Base-by-base conservation (phyloP, 2,888 invertebrate species). In the Eucriotettix oculatus region DNA sequence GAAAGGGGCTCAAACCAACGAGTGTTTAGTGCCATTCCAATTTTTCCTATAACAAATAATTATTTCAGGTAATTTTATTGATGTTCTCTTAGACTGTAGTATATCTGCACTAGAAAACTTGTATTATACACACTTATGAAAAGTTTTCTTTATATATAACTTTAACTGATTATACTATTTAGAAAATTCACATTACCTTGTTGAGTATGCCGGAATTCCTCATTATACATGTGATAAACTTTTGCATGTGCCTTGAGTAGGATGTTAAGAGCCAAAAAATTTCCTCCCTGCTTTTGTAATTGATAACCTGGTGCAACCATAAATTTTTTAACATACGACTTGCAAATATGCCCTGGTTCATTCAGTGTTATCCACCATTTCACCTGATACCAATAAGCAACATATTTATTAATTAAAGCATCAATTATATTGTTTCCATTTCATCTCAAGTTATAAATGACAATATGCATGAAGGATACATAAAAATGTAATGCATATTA, bases 291-390 rank as follows among this genome's bases (percentile, higher is more conserved):
- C 14, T 42, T 14, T 14, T n/a, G 10, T 16, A 55, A 9, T n/a
- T 42, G n/a, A 14, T 40, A 40, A 12, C 55, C 29, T 14, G 55
- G 55, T 11, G 55, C 55, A n/a, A 55, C 29, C 11, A 55, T 12
- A 41, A 55, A n/a, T 10, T 11, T 12, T 29, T 16, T 12, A n/a
- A 41, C 2, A 41, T 55, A 55, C 9, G 55, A 55, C 40, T 16
- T 55, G 14, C 14, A 11, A 12, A 42, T 42, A 12, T 55, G 55
- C 41, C 41, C 41, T 55, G 64, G 64, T 54, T 64, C 64, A 54
- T 64, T 64, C n/a, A 64, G 56, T n/a, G 64, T 64, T 58, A 62
- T 62, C 64, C 64, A 62, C 61, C 60, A 62, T 61, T 64, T 62
- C 42, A 62, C 62, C 61, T 29, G 29, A 29, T 29, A 29, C 29